Evolutionary conservation across 1,140 invertebrate species (phyloP), one percentile per base, ranked within the genome.

Genomic region (Neelides sp.): DNA sequence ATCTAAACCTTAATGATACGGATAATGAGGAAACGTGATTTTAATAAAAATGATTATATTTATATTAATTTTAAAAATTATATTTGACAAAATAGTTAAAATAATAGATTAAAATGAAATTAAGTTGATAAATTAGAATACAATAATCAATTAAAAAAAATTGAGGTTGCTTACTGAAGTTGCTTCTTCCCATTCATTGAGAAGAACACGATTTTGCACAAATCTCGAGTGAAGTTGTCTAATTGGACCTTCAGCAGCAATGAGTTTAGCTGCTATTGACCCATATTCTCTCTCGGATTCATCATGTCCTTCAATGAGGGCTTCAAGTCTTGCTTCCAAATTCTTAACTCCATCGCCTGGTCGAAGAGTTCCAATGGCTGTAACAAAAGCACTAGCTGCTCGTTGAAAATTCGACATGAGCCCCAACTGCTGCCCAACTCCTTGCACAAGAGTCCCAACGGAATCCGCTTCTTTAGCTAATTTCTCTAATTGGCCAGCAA

Each of bases 121-220:
- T 7, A 48, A 48, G 34, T 48, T 48, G 1, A 2, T 20, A 17
- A 23, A 42, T 1, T 22, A 27, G n/a, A 27, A 15, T 15, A 1
- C 12, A 44, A 44, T 7, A 3, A n/a, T 44, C 28, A 27, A 20
- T 1, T n/a, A 39, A 19, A 34, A 22, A 43, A 36, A 34, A 26
- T 12, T n/a, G 2, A 43, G 10, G 2, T 8, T 43, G 46, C 47
- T 73, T 32, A 72, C 73, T 47, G 74, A 68, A 54, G 78, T 78
- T n/a, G 76, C 76, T 24, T 73, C 74, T 17, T 78, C 71, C 85
- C 85, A 89, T 68, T 85, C 82, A 22, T 73, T 73, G 46, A 70
- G 69, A 40, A 84, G 68, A 49, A 69, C 73, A 34, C 50, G 43
- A 46, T 62, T 61, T 48, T 62, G 55, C 12, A 62, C 54, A 32